phyloP scores from a whole-genome alignment of 2,888 invertebrate genomes.

The Trachelus tabidus region DNA sequence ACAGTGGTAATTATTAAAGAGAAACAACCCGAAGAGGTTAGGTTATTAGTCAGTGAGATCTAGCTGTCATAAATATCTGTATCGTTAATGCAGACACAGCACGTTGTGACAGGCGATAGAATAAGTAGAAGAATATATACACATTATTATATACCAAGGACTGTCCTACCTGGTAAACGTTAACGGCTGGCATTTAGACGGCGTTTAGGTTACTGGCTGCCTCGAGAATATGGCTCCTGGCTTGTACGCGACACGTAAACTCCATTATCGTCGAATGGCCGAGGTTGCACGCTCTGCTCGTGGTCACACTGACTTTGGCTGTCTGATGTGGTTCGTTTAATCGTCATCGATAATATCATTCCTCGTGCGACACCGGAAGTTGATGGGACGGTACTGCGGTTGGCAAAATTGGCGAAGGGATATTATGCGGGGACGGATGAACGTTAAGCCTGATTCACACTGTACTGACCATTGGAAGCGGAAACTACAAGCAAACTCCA shows the following conservation, averaged over 20 bases:
- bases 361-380: background rate
- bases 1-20: background rate
- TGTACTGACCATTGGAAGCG: constrained; percentile 2
- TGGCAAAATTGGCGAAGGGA: background rate
- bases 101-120: background rate
- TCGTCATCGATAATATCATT: background rate
- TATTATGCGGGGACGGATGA: background rate
- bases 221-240: constrained; percentile 5
- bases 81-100: background rate
- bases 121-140: background rate
- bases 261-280: constrained; percentile 18
- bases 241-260: constrained; percentile 18
- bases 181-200: constrained; percentile 19
- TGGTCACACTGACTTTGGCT: background rate
- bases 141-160: background rate
- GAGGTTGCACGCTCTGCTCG: background rate
- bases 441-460: background rate
- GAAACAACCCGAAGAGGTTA: background rate
- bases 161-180: background rate
- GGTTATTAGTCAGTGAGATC: background rate
- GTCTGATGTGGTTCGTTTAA: background rate
- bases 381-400: background rate
- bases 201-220: background rate
- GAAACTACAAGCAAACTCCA: constrained; percentile 4
- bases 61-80: background rate